Conservation (phyloP, 2,888 invertebrate species). For the Melangyna quadrimaculata region DNA sequence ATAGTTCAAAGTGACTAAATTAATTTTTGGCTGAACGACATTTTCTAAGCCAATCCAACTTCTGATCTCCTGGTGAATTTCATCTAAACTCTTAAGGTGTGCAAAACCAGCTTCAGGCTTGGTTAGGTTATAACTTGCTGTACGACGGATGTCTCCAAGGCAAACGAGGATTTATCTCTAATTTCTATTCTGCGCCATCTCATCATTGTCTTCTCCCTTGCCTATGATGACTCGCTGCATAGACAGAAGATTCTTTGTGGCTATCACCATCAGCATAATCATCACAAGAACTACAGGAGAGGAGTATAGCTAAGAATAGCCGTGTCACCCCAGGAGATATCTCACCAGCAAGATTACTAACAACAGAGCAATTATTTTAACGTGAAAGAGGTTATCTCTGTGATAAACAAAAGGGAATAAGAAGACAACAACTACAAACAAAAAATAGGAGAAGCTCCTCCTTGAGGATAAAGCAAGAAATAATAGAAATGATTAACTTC, state of each 20-base stretch:
- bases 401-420: not conserved
- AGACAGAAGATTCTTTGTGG: slow-evolving; percentile 38
- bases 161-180: slow-evolving; percentile 59
- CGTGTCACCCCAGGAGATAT: slow-evolving; percentile 45
- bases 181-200: slow-evolving; percentile 45
- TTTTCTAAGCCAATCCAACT: too few species aligned
- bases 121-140: not conserved
- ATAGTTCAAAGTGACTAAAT: too few species aligned
- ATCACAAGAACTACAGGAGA: not conserved
- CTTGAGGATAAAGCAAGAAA: slow-evolving; percentile 23
- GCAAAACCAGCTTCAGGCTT: not conserved
- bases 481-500: slow-evolving; percentile 58
- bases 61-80: not conserved
- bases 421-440: not conserved
- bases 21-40: too few species aligned
- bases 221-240: not conserved
- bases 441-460: not conserved
- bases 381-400: slow-evolving; percentile 14
- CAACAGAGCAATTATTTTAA: slow-evolving; percentile 59
- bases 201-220: not conserved
- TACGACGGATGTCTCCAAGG: slow-evolving; percentile 36
- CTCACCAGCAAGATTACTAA: slow-evolving; percentile 51
- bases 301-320: not conserved
- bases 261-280: slow-evolving; percentile 34
- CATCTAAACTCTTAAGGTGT: slow-evolving; percentile 10